Evolutionary conservation across 2,113 vertebrate species (phyloP).

Genomic region (Hippocampus zosterae): DNA sequence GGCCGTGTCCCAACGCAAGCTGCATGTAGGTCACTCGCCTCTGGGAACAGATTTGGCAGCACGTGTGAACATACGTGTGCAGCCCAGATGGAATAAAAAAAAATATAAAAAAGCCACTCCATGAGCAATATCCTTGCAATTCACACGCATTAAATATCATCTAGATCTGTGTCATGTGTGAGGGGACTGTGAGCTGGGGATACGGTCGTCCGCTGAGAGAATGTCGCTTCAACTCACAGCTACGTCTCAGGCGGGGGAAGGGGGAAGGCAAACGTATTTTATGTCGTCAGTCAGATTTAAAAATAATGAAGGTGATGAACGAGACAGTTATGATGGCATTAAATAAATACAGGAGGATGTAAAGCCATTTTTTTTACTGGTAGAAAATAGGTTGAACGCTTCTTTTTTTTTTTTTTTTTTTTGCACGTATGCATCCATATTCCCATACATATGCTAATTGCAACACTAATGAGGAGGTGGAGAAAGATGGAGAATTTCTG

Average conservation of each 20-base stretch:
- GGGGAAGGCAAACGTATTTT: background rate
- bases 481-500: too few relatives aligned
- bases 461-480: too few relatives aligned
- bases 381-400: background rate
- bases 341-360: background rate
- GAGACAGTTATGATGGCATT: background rate
- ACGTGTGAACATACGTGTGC: slow-evolving; percentile 21
- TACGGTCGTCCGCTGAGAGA: background rate
- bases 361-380: background rate
- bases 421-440: too few relatives aligned
- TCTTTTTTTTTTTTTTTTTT: too few relatives aligned
- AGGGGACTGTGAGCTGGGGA: slow-evolving; percentile 27
- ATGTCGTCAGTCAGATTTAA: background rate
- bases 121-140: slow-evolving; percentile 8
- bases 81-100: slow-evolving; percentile 28
- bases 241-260: background rate
- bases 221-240: slow-evolving; percentile 2
- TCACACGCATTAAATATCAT: slow-evolving; percentile 31
- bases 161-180: slow-evolving; percentile 38
- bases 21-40: slow-evolving; percentile 36
- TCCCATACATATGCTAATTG: too few relatives aligned
- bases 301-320: background rate
- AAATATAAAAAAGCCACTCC: background rate
- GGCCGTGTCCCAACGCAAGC: slow-evolving; percentile 16
- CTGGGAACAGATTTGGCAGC: slow-evolving; percentile 23